Conservation (phyloP, 2,888 invertebrate species). For the Caradrina kadenii region DNA sequence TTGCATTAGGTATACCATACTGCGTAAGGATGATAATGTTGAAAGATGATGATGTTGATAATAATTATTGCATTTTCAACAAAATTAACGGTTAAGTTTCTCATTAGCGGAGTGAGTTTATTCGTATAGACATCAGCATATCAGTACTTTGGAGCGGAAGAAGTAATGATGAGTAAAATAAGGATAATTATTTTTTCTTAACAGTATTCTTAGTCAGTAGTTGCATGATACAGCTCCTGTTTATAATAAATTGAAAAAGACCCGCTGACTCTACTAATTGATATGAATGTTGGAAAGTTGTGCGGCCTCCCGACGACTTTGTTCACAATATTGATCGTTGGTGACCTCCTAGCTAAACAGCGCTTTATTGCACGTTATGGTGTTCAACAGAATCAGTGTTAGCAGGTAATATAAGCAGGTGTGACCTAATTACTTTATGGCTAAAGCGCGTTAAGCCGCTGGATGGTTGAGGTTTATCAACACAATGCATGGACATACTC, state of each 20-base stretch:
- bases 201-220: neutral
- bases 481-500: constrained; percentile 17
- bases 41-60: too few species aligned
- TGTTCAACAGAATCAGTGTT: constrained; percentile 33
- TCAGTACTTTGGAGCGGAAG: too few species aligned
- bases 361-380: constrained; percentile 27
- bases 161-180: neutral
- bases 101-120: too few species aligned
- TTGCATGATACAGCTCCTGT: constrained; percentile 1
- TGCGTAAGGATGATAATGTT: too few species aligned
- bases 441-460: constrained; percentile 42
- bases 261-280: constrained; percentile 6
- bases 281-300: constrained; percentile 32
- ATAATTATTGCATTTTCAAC: too few species aligned
- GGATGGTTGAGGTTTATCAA: constrained; percentile 22
- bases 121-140: too few species aligned
- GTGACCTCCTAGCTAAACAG: constrained; percentile 39
- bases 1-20: too few species aligned
- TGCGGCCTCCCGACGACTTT: constrained; percentile 22
- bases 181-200: neutral
- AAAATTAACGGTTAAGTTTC: too few species aligned
- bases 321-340: constrained; percentile 21
- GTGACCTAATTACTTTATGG: constrained; percentile 35
- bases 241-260: constrained; percentile 9
- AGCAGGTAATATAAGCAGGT: constrained; percentile 44